Base-by-base conservation (phyloP, 2,888 invertebrate species). In the Thera britannica region DNA sequence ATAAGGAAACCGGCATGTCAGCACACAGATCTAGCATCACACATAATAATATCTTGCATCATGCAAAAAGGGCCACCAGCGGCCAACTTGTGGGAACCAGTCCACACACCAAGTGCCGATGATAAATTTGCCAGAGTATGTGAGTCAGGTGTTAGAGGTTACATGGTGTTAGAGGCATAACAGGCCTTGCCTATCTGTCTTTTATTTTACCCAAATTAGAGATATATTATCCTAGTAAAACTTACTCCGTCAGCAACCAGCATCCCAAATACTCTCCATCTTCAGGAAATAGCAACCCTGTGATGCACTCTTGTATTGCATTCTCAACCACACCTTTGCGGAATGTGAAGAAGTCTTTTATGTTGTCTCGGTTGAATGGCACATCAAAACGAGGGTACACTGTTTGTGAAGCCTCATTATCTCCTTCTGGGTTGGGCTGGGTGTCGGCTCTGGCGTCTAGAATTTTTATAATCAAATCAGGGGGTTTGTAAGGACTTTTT, bases 221-320 rank as follows among this genome's bases (percentile, higher is more conserved):
- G 23, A 23, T 23, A 23, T 23, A 23, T 23, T 23, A 35, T 35
- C 35, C 54, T 9, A 44, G n/a, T 56, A 9, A 5, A 57, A 93
- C 95, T 89, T 93, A 97, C 97, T 97, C 97, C 41, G 97, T 97
- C 46, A 98, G 89, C 65, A 98, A 91, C 96, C 97, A 98, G 52
- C 96, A 95, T 51, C 97, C 97, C 67, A 96, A 84, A 62, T 97
- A 89, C 72, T 95, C 95, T 41, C 97, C 97, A 87, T 97, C 97
- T 70, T 95, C 95, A 59, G 95, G 94, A 67, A 96, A 95, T 67
- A 97, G 83, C 51, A 97, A 85, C 12, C 91, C 94, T 0, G 95
- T 94, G 58, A 95, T 95, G 79, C 97, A 96, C 78, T 96, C 96
- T 65, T 95, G 94, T 52, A 97, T 94, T 2, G 97, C 97, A 73